These are phyloP conservation scores for Cheilosia variabilis DNA, from an alignment of 2,888 invertebrate species.

Conservation along the genomic window DNA sequence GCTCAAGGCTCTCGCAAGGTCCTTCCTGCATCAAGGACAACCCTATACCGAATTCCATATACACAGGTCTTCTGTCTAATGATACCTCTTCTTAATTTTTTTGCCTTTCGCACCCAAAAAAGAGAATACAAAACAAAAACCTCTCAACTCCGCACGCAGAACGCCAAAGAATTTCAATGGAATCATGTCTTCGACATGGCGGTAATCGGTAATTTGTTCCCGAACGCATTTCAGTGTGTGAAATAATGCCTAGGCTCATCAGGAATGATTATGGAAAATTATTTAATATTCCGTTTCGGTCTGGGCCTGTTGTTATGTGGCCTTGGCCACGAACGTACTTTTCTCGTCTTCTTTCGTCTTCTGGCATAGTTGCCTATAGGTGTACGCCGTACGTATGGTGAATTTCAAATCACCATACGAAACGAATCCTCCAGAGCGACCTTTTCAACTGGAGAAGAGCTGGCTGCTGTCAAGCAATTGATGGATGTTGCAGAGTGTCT, in stretches of 20 bases:
- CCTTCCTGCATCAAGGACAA: no score
- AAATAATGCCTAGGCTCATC: slow-evolving; percentile 63
- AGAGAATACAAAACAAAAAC: not conserved
- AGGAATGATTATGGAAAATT: slow-evolving; percentile 71
- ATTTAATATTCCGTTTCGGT: slow-evolving; percentile 71
- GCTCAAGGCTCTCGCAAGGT: no score
- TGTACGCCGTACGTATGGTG: slow-evolving; percentile 51
- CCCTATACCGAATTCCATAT: no score
- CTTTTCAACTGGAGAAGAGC: not conserved
- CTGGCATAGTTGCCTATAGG: not conserved
- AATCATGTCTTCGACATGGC: slow-evolving; percentile 65
- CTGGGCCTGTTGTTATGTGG: slow-evolving; percentile 62
- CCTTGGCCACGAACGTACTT: slow-evolving; percentile 68
- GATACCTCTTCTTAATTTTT: not conserved
- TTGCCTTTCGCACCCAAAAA: not conserved
- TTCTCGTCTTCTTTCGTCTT: slow-evolving; percentile 9
- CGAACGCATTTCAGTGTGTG: slow-evolving; percentile 62
- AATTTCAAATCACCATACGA: slow-evolving; percentile 60
- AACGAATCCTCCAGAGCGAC: slow-evolving; percentile 25
- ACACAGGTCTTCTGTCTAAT: not conserved
- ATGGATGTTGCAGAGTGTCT: slow-evolving; percentile 25
- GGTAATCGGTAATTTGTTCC: slow-evolving; percentile 70
- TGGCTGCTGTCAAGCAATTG: slow-evolving; percentile 7
- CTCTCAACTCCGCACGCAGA: slow-evolving; percentile 2
- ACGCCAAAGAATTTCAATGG: slow-evolving; percentile 62